A percentile compares a stretch with the other conserved stretches of the same genome.
These are phyloP conservation scores for Linnaemya vulpina DNA, from an alignment of 2,888 invertebrate genomes.

Conservation along the genomic window DNA sequence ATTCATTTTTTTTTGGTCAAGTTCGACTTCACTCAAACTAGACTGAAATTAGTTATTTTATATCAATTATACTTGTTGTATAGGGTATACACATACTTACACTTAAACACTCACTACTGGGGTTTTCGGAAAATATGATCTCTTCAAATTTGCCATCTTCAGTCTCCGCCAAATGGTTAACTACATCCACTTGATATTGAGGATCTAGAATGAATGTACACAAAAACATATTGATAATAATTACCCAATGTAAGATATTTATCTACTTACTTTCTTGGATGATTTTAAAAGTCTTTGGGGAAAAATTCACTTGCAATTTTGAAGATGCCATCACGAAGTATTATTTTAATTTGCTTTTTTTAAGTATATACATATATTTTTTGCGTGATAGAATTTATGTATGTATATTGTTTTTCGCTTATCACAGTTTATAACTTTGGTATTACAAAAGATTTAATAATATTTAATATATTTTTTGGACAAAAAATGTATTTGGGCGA, in stretches of 20 bases:
- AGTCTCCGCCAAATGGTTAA: conserved; percentile 13
- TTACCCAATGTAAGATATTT: too few relatives aligned
- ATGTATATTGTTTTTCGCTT: too few relatives aligned
- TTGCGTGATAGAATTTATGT: too few relatives aligned
- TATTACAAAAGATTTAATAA: too few relatives aligned
- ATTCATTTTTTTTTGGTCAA: conserved; percentile 9
- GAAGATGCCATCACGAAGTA: too few relatives aligned
- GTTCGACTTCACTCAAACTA: neutral
- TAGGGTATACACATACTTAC: conserved; percentile 9
- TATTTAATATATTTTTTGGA: too few relatives aligned
- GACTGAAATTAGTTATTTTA: conserved; percentile 12
- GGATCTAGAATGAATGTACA: neutral
- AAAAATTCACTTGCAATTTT: neutral
- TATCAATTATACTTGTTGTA: neutral
- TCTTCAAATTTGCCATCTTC: neutral
- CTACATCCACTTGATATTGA: neutral
- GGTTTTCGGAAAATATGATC: neutral
- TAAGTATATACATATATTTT: too few relatives aligned
- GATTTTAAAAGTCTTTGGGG: neutral
- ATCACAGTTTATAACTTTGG: too few relatives aligned
- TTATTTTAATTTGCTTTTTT: too few relatives aligned
- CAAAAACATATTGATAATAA: too few relatives aligned
- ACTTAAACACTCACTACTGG: neutral
- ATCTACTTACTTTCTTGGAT: neutral
- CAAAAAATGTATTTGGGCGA: too few relatives aligned